A percentile compares a stretch with the other conserved stretches of the same genome.
Conservation (phyloP, 2,888 invertebrate species). For the Bimastos eiseni region DNA sequence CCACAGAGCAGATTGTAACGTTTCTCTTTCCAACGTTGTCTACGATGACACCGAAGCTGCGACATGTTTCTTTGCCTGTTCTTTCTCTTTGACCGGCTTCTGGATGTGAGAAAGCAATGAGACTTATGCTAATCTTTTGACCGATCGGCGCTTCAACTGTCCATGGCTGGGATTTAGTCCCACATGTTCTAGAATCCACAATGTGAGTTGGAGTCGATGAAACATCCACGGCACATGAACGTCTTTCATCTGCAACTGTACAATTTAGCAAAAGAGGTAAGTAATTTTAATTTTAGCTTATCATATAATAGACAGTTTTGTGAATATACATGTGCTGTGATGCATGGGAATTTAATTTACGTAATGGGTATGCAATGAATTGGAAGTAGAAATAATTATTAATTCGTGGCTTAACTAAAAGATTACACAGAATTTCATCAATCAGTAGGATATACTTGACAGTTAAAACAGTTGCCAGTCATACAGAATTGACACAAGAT, state of each 20-base stretch:
- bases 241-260: conserved; percentile 9
- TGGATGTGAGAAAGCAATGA: not conserved
- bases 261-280: not conserved
- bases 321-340: not conserved
- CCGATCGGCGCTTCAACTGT: conserved; percentile 15
- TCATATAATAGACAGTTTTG: not conserved
- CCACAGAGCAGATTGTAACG: not conserved
- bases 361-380: not conserved
- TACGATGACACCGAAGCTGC: not conserved
- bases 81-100: not conserved
- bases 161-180: not conserved
- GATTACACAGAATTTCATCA: too few relatives aligned
- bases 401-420: not conserved
- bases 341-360: not conserved
- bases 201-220: not conserved
- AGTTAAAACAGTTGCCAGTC: too few relatives aligned
- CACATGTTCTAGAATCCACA: not conserved
- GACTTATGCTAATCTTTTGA: conserved; percentile 17
- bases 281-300: not conserved
- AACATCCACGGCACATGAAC: not conserved
- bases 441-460: too few relatives aligned
- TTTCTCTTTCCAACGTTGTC: conserved; percentile 15
- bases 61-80: not conserved
- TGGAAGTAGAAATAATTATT: not conserved
- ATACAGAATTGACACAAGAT: too few relatives aligned